Evolutionary conservation across 2,113 vertebrate species (phyloP), one percentile per base, ranked within the genome.

Genomic region (Paraplagusia blochii): DNA sequence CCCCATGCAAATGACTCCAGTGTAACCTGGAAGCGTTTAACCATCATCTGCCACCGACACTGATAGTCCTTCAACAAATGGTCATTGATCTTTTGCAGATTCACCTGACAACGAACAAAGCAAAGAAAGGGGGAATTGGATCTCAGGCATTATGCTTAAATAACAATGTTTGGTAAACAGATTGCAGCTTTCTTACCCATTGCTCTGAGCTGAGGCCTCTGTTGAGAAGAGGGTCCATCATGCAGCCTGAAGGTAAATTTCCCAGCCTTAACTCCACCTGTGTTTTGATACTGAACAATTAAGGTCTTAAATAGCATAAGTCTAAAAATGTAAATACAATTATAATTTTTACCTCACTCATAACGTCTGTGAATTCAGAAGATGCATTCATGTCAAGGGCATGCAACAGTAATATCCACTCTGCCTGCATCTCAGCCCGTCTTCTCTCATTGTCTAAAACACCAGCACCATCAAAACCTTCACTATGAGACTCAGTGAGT

Each of bases 1-100:
- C 92, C 91, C 94, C 94, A 95, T 33, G 90, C 76, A 85, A 95
- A 95, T 0, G 94, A 93, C 18, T 93, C 86, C 0, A 90, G 81
- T 0, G 94, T 95, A 58, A 96, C 91, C 38, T 92, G 86, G 15
- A 95, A 91, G 22, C 94, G 91, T 35, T 88, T 93, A 34, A 92
- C 69, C 73, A 95, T 91, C 88, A 96, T 93, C 54, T 86, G 82
- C 10, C 75, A 85, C 17, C 94, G 90, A 60, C 90, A 90, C 18
- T 54, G 40, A 46, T 96, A 95, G 60, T 96, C 92, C 7, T 72
- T 45, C 12, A 56, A 43, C 33, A 95, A 77, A 35, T 77, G 61
- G 15, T 64, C 53, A 44, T 80, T 86, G 29, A 95, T 74, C 46
- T 79, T 69, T 58, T 85, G 62, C 64, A 95, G 15, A 0, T 51